These are phyloP conservation scores for Lycocorax pyrrhopterus DNA, from an alignment of 2,113 vertebrate genomes.

Conservation along the genomic window DNA sequence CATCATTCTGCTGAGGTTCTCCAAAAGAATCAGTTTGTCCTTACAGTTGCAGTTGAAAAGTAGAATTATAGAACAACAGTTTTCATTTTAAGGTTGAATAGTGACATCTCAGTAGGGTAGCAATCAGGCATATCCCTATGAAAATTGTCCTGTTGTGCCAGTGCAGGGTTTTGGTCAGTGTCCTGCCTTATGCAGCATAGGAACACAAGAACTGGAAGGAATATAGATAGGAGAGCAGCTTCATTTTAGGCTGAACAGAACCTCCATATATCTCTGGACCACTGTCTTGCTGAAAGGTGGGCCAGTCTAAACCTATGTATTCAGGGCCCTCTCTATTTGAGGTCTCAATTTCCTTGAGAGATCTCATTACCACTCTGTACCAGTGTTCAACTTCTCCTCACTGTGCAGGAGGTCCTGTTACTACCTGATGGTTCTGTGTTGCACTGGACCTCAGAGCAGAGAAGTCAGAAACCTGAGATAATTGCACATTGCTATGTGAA, in stretches of 20 bases:
- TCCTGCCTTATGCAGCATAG: neutral
- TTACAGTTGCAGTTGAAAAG: neutral
- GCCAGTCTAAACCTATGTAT: neutral
- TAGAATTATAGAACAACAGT: neutral
- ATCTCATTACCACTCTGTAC: neutral
- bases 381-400: neutral
- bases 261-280: neutral
- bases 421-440: neutral
- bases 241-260: neutral
- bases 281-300: neutral
- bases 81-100: neutral
- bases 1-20: neutral
- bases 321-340: neutral
- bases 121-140: neutral
- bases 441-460: neutral
- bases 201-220: neutral
- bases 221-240: neutral
- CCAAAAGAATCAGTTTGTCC: neutral
- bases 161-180: neutral
- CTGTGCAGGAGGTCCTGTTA: neutral
- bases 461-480: neutral
- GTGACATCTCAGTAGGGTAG: conserved; percentile 37
- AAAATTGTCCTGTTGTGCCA: neutral
- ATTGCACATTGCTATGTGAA: neutral
- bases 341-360: neutral